Evolutionary conservation across 2,113 vertebrate genomes (phyloP).

Genomic region (Aegotheles bennettii): DNA sequence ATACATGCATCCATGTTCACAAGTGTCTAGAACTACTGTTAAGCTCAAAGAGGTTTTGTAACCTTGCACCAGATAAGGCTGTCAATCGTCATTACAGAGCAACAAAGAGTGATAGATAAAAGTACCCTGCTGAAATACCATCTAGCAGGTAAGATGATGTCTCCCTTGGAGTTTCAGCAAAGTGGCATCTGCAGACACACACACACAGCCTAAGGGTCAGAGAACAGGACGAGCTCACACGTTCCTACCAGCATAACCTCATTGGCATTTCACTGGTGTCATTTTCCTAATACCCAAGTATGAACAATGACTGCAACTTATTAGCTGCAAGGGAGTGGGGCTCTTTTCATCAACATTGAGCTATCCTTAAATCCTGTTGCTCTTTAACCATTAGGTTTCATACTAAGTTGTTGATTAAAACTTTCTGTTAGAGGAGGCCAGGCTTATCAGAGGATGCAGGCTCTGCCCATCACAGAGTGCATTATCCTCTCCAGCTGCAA

Average conservation of each 20-base stretch:
- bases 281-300: not conserved
- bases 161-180: not conserved
- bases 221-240: slow-evolving; percentile 9
- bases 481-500: not conserved
- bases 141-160: slow-evolving; percentile 37
- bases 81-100: not conserved
- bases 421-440: not conserved
- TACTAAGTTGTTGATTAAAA: not conserved
- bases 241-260: not conserved
- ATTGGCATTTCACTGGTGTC: slow-evolving; percentile 9
- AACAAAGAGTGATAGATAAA: not conserved
- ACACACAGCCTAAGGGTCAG: not conserved
- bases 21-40: not conserved
- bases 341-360: not conserved
- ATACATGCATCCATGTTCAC: not conserved
- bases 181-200: slow-evolving; percentile 33
- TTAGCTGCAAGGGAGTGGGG: not conserved
- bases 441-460: not conserved
- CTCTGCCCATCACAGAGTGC: not conserved
- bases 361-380: not conserved
- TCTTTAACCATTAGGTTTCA: not conserved
- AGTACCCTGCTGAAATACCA: slow-evolving; percentile 27
- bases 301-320: not conserved
- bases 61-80: not conserved
- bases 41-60: not conserved